Percentiles rank a stretch among this genome's conserved stretches.
These are phyloP conservation scores for Chaenogobius annularis DNA, from an alignment of 2,113 vertebrate species.

Conservation along the genomic window DNA sequence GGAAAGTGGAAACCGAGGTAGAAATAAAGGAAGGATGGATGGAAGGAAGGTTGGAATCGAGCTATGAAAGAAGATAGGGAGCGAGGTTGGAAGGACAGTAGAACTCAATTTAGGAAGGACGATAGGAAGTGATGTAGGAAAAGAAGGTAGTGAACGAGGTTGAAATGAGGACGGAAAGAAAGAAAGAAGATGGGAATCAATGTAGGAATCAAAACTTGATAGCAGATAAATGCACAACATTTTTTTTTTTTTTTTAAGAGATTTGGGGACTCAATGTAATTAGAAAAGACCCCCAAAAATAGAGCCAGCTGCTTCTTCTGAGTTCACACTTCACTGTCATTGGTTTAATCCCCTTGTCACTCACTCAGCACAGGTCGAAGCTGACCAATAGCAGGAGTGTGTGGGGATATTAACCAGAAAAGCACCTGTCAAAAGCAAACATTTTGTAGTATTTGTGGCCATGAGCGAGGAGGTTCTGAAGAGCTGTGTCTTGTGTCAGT, in stretches of 20 bases:
- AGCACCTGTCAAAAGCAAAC: no score
- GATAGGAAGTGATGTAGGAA: no score
- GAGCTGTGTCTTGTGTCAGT: constrained; percentile 77
- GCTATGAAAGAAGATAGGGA: no score
- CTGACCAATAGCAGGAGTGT: neutral
- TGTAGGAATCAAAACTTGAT: neutral
- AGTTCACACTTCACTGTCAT: neutral
- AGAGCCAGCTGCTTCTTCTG: no score
- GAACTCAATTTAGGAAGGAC: no score
- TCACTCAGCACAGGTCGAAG: neutral
- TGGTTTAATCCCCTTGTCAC: neutral
- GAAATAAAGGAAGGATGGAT: neutral
- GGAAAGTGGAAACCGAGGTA: neutral
- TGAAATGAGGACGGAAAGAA: neutral
- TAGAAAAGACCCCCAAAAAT: no score
- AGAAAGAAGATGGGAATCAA: neutral
- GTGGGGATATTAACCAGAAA: neutral
- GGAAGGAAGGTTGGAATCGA: neutral
- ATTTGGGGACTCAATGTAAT: neutral
- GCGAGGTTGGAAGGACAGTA: no score
- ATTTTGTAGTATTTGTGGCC: no score
- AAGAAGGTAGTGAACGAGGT: no score
- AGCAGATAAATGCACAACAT: neutral
- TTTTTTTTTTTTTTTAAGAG: no score
- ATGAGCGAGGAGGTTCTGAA: no score